Percentiles rank a stretch among this genome's conserved stretches.
Conservation (phyloP, 2,888 invertebrate species). For the Homarus gammarus region DNA sequence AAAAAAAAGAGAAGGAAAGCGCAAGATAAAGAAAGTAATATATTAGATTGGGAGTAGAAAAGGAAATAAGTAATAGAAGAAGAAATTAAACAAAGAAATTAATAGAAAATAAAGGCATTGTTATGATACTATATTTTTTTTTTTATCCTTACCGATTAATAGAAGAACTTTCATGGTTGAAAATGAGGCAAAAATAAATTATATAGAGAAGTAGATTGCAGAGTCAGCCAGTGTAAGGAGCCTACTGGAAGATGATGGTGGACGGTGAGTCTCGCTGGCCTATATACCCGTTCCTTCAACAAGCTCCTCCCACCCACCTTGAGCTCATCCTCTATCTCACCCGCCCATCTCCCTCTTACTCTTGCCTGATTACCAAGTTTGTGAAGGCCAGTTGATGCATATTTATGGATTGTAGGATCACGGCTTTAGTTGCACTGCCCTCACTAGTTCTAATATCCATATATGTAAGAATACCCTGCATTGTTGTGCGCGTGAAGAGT, state of each 20-base stretch:
- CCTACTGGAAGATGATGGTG: neutral
- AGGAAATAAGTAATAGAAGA: neutral
- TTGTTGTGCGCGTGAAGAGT: no score
- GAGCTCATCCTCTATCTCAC: neutral
- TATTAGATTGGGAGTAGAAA: neutral
- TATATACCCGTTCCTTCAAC: neutral
- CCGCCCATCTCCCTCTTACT: neutral
- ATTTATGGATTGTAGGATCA: no score
- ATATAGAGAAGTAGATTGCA: neutral
- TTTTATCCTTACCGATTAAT: neutral
- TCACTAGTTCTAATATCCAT: no score
- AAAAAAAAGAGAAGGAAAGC: no score
- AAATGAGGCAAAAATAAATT: neutral
- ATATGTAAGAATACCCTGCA: no score
- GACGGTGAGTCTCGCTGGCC: neutral
- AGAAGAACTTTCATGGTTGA: neutral
- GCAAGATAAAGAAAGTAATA: neutral
- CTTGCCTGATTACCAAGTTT: no score
- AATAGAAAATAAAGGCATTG: neutral
- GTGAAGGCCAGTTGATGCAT: no score
- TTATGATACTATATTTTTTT: no score
- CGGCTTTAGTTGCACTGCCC: no score
- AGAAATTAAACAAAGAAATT: neutral
- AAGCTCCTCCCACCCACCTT: constrained; percentile 8
- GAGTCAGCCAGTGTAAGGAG: neutral